Evolutionary conservation across 1,140 invertebrate species (phyloP).

Genomic region (Calephelis virginiensis): DNA sequence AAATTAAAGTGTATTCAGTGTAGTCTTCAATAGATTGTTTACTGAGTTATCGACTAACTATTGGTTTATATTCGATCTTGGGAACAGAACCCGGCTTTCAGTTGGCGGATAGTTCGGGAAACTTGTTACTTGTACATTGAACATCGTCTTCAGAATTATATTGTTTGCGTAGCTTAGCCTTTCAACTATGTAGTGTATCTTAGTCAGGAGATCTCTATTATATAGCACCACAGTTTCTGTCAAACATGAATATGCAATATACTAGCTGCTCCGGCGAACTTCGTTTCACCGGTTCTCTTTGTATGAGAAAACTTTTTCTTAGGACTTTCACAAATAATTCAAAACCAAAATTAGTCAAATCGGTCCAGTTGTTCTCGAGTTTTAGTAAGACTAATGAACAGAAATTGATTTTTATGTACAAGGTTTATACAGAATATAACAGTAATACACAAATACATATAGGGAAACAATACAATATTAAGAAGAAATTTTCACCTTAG

Average conservation of each 20-base stretch:
- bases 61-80: neutral
- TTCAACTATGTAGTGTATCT: conserved; percentile 9
- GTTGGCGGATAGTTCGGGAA: neutral
- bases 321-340: no score
- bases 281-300: no score
- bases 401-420: no score
- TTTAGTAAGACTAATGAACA: no score
- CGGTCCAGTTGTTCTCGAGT: no score
- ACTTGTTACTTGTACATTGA: conserved; percentile 1
- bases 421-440: no score
- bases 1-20: neutral
- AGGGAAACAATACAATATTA: no score
- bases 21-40: conserved; percentile 1
- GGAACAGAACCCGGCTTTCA: conserved; percentile 3
- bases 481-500: no score
- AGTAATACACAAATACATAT: no score
- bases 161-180: neutral
- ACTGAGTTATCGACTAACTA: conserved; percentile 9
- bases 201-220: neutral
- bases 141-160: conserved; percentile 10
- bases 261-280: no score
- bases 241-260: neutral
- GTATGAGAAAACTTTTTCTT: no score
- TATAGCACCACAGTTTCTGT: neutral
- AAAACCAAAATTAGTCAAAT: no score